Conservation (phyloP, 2,113 vertebrate genomes). For the Pithys albifrons region DNA sequence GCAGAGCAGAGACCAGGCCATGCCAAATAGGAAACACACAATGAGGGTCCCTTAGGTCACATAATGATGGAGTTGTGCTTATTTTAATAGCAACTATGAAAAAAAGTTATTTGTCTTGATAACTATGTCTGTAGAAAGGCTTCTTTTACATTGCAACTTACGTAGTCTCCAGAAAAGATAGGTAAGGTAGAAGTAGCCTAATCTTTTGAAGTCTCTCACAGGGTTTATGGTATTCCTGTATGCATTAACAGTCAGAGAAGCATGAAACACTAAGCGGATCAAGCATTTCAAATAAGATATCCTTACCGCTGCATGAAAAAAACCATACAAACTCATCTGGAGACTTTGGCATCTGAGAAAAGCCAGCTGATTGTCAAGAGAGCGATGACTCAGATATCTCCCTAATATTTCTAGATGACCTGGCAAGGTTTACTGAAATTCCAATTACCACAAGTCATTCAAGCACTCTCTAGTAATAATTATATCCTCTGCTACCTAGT, state of each 20-base stretch:
- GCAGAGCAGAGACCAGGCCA: background rate
- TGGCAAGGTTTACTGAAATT: conserved; percentile 33
- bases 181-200: background rate
- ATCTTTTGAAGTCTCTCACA: background rate
- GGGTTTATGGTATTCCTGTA: background rate
- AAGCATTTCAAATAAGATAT: background rate
- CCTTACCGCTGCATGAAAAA: background rate
- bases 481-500: background rate
- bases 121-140: background rate
- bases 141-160: background rate
- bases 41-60: background rate
- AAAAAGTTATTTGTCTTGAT: background rate
- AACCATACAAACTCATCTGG: background rate
- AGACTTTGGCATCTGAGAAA: background rate
- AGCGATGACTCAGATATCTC: background rate
- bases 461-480: conserved; percentile 11
- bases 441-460: conserved; percentile 24
- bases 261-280: background rate
- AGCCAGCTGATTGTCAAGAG: background rate
- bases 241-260: background rate
- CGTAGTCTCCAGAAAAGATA: background rate
- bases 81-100: background rate
- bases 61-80: background rate
- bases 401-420: background rate
- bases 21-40: background rate